phyloP scores from a whole-genome alignment of 1,140 invertebrate genomes.

The Neotoxoptera formosana region DNA sequence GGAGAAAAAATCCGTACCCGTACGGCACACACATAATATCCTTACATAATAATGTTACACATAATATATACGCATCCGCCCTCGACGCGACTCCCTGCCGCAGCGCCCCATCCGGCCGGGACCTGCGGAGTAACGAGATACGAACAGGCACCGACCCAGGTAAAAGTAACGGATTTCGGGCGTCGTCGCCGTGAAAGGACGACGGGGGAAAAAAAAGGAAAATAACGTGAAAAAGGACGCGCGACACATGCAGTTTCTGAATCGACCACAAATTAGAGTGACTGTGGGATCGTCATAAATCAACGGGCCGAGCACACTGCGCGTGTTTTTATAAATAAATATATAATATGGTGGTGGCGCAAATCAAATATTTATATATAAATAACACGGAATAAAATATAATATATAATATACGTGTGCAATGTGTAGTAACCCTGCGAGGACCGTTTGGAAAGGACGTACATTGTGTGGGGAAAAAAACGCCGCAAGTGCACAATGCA shows the following conservation, averaged over 20 bases:
- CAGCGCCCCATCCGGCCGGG: neutral
- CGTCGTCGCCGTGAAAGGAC: neutral
- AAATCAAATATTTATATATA: constrained; percentile 53
- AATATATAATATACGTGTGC: neutral
- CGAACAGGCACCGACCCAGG: neutral
- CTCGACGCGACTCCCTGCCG: neutral
- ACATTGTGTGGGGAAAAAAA: neutral
- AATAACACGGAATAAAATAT: neutral
- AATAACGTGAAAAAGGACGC: constrained; percentile 28
- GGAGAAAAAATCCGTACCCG: neutral
- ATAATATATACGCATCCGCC: constrained; percentile 37
- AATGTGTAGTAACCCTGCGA: neutral
- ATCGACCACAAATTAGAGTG: constrained; percentile 55
- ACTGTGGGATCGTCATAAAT: constrained; percentile 45
- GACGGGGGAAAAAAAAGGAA: neutral
- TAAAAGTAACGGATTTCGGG: constrained; percentile 55
- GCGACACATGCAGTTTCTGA: constrained; percentile 14
- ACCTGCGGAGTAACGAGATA: neutral
- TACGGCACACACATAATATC: neutral
- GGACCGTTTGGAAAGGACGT: constrained; percentile 40
- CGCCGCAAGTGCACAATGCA: neutral
- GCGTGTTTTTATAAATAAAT: neutral
- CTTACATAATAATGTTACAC: neutral
- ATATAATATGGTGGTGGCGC: constrained; percentile 3
- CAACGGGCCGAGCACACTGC: neutral